These are phyloP conservation scores for Pristionchus maxplancki DNA, from an alignment of 2,888 invertebrate species.

Conservation along the genomic window DNA sequence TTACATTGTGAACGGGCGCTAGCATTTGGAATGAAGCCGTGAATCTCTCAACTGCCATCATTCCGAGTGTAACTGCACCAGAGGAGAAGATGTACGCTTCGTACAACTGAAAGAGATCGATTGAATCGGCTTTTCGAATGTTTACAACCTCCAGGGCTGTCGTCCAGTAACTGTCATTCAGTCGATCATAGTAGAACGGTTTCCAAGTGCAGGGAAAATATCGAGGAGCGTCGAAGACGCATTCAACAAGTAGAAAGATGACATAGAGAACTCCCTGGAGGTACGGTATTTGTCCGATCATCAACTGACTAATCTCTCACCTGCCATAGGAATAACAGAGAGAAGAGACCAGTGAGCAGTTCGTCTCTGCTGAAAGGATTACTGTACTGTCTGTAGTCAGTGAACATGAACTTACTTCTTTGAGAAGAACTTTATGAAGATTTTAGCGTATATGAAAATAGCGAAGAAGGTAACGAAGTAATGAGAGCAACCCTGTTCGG, in stretches of 20 bases:
- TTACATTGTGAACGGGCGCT: neutral
- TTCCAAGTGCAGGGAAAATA: neutral
- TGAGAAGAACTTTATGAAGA: neutral
- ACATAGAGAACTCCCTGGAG: neutral
- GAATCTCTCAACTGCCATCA: constrained; percentile 1
- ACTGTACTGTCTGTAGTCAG: neutral
- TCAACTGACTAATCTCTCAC: neutral
- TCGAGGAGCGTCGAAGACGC: neutral
- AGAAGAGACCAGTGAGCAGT: constrained; percentile 11
- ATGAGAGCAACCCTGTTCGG: neutral
- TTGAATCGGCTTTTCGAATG: neutral
- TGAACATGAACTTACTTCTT: neutral
- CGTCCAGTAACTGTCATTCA: neutral
- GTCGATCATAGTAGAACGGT: neutral
- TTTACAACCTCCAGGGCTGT: neutral
- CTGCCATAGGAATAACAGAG: neutral
- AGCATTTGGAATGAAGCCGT: neutral
- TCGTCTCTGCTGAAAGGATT: constrained; percentile 27
- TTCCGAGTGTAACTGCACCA: neutral
- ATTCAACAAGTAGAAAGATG: neutral
- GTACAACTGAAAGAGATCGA: neutral
- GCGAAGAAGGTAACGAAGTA: neutral
- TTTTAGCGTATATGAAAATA: neutral
- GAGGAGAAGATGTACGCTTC: neutral
- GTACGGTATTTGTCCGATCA: neutral